A percentile compares a stretch with the other conserved stretches of the same genome.
phyloP scores from a whole-genome alignment of 2,888 invertebrate genomes.

The Steinernema carpocapsae region DNA sequence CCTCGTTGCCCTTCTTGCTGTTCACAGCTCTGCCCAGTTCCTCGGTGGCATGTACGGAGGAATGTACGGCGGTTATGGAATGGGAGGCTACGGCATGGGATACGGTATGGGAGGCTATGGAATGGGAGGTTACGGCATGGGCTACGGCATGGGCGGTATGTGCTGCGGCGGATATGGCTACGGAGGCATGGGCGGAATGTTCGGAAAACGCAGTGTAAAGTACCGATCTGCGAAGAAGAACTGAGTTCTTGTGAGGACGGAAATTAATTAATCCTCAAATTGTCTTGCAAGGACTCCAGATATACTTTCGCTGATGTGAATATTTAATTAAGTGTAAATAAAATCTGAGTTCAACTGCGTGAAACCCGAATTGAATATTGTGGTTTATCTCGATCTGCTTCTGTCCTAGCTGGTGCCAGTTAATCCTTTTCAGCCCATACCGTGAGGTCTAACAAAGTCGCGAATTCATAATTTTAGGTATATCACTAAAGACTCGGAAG shows the following conservation, averaged over 20 bases:
- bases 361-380: too few species aligned
- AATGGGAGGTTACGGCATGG: constrained; percentile 28
- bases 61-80: constrained; percentile 23
- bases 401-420: too few species aligned
- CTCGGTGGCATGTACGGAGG: constrained; percentile 24
- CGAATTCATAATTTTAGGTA: too few species aligned
- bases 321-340: too few species aligned
- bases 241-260: not conserved
- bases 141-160: constrained; percentile 15
- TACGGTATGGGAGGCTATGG: not conserved
- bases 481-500: too few species aligned
- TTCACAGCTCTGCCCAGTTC: constrained; percentile 4
- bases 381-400: too few species aligned
- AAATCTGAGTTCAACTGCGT: too few species aligned
- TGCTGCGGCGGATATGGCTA: constrained; percentile 29
- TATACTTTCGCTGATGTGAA: not conserved
- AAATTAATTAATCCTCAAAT: not conserved
- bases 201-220: constrained; percentile 23
- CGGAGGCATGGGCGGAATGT: constrained; percentile 21
- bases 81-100: constrained; percentile 22
- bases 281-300: not conserved
- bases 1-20: not conserved
- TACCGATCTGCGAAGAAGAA: constrained; percentile 24
- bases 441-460: too few species aligned
- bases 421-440: too few species aligned